Evolutionary conservation across 2,113 vertebrate genomes (phyloP).

Genomic region (Archocentrus centrarchus): DNA sequence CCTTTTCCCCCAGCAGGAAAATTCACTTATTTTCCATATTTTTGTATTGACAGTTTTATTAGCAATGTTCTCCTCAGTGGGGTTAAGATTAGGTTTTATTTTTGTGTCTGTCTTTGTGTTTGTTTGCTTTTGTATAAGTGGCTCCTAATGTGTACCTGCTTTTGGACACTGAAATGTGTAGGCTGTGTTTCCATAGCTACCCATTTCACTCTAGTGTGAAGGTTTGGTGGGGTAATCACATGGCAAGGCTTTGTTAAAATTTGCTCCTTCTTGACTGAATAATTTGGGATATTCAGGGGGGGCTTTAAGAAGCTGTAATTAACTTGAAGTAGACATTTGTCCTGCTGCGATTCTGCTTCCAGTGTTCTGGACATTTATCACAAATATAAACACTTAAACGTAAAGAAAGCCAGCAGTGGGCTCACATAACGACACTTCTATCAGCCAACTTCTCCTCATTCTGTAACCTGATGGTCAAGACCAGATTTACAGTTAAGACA

Average conservation of each 20-base stretch:
- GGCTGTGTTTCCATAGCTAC: conserved; percentile 26
- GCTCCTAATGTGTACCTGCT: conserved; percentile 4
- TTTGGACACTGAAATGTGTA: conserved; percentile 21
- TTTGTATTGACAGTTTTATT: neutral
- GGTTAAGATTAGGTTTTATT: neutral
- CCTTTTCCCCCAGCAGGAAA: no score
- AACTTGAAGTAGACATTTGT: neutral
- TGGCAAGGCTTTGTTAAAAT: neutral
- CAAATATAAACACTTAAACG: neutral
- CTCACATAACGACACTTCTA: neutral
- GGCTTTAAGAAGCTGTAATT: neutral
- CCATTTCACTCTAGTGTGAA: neutral
- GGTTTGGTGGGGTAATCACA: neutral
- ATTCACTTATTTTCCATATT: neutral
- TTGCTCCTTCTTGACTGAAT: neutral
- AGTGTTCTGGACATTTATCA: neutral
- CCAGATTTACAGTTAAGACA: neutral
- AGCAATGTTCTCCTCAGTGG: neutral
- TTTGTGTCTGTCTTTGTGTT: neutral
- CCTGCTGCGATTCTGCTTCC: neutral
- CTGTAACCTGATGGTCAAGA: neutral
- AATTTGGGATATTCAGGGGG: neutral
- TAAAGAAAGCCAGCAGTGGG: neutral
- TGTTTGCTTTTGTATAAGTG: neutral
- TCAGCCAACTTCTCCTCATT: neutral